These are phyloP conservation scores for Erannis defoliaria DNA, from an alignment of 2,888 invertebrate genomes.

Conservation along the genomic window DNA sequence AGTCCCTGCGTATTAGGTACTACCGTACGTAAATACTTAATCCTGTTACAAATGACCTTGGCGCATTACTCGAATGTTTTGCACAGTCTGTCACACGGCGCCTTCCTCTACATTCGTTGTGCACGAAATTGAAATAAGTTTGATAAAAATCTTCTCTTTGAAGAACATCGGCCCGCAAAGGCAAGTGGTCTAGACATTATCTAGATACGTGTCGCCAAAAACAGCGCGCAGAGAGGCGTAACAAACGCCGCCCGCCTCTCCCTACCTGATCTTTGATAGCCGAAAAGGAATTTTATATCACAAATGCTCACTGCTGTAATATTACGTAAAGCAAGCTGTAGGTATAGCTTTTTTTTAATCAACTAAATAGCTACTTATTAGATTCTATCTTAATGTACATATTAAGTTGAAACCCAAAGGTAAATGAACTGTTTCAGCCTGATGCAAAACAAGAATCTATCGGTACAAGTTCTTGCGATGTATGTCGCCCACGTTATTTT, in stretches of 20 bases:
- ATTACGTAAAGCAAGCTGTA: constrained; percentile 16
- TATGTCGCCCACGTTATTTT: constrained; percentile 56
- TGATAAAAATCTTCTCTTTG: constrained; percentile 71
- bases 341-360: constrained; percentile 25
- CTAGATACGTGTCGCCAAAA: constrained; percentile 73
- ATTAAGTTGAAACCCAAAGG: constrained; percentile 45
- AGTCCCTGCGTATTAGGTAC: neutral
- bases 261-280: constrained; percentile 58
- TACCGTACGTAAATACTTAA: neutral
- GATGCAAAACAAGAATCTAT: constrained; percentile 59
- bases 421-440: constrained; percentile 51
- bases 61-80: constrained; percentile 22
- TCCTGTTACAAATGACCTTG: neutral
- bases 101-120: constrained; percentile 63
- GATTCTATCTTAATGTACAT: constrained; percentile 39
- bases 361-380: constrained; percentile 28
- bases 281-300: constrained; percentile 54
- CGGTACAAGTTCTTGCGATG: constrained; percentile 52
- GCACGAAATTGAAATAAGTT: constrained; percentile 73
- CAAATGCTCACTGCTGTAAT: constrained; percentile 20
- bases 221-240: constrained; percentile 66
- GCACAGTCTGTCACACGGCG: constrained; percentile 51
- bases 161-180: constrained; percentile 66
- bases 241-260: constrained; percentile 63
- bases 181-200: constrained; percentile 73